These are phyloP conservation scores for Nysson spinosus DNA, from an alignment of 2,888 invertebrate species.

Conservation along the genomic window DNA sequence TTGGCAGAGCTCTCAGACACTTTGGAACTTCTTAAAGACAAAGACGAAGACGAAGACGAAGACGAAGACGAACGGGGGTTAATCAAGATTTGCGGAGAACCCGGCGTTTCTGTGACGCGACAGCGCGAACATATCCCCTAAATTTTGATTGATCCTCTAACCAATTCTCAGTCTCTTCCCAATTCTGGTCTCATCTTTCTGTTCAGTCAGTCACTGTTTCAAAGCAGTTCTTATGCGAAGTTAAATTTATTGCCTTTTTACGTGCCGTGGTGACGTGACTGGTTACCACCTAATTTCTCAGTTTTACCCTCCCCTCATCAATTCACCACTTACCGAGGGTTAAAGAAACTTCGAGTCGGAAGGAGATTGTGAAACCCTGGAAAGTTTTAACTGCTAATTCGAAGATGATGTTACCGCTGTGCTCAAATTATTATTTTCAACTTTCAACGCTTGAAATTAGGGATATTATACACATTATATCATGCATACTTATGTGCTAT, in stretches of 20 bases:
- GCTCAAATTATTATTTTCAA: not conserved
- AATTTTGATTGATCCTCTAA: constrained; percentile 59
- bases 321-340: constrained; percentile 5
- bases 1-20: constrained; percentile 18
- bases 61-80: constrained; percentile 57
- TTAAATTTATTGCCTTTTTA: constrained; percentile 53
- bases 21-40: constrained; percentile 30
- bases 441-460: no score
- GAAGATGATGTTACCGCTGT: not conserved
- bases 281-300: constrained; percentile 4
- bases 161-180: constrained; percentile 35
- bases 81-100: constrained; percentile 58
- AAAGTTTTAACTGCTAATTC: constrained; percentile 3
- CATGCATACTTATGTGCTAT: no score
- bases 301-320: not conserved
- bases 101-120: constrained; percentile 17
- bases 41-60: no score
- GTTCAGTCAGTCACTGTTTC: no score
- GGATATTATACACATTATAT: no score
- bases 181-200: constrained; percentile 25
- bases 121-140: constrained; percentile 17
- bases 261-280: constrained; percentile 33
- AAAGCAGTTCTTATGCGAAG: no score
- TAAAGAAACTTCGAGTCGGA: not conserved
- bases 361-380: not conserved